These are phyloP conservation scores for Nineta flava DNA, from an alignment of 2,888 invertebrate species.

Conservation along the genomic window DNA sequence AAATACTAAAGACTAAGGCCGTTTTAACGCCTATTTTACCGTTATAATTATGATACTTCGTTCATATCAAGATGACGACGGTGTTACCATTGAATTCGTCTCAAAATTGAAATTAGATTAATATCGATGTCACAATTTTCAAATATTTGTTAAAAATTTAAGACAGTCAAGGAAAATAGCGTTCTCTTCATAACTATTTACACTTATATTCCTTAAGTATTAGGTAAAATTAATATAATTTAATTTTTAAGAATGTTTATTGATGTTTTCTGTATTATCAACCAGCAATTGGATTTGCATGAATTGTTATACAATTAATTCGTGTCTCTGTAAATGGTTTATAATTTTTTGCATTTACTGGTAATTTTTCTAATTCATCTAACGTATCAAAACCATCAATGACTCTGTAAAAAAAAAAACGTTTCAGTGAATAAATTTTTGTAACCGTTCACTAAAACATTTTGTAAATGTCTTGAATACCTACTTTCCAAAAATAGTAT, in stretches of 20 bases:
- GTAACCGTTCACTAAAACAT: background rate
- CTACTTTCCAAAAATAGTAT: slow-evolving; percentile 92
- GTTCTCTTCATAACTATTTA: no score
- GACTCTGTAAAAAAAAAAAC: slow-evolving; percentile 49
- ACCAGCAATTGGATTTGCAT: slow-evolving; percentile 92
- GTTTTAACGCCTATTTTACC: no score
- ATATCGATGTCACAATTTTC: no score
- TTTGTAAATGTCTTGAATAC: slow-evolving; percentile 14
- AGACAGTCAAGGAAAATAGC: no score
- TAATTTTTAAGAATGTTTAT: background rate
- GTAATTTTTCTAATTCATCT: slow-evolving; percentile 88
- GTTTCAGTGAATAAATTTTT: no score
- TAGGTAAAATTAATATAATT: background rate
- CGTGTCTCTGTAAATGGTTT: slow-evolving; percentile 73
- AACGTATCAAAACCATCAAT: slow-evolving; percentile 94
- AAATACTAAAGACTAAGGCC: no score
- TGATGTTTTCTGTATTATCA: slow-evolving; percentile 23
- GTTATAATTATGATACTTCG: no score
- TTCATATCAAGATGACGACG: no score
- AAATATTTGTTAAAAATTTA: no score
- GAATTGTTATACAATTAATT: slow-evolving; percentile 83
- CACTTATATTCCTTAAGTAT: background rate
- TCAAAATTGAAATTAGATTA: no score
- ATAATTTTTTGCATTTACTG: slow-evolving; percentile 87
- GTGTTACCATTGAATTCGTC: no score